These are phyloP conservation scores for Motacilla alba DNA, from an alignment of 2,113 vertebrate species.

Conservation along the genomic window DNA sequence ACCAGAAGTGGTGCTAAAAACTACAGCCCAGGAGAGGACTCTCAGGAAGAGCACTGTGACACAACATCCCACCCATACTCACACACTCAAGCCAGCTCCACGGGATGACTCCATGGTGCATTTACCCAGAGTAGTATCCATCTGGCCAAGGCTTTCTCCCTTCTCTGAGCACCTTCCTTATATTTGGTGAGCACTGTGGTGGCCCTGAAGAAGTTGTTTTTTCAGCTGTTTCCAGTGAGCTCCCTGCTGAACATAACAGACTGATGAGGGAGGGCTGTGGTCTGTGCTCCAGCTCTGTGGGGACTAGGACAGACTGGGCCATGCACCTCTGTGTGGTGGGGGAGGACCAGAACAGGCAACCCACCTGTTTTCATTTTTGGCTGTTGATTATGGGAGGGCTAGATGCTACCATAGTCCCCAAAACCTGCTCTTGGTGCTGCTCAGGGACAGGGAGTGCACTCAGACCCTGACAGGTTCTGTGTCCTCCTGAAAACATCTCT, in stretches of 20 bases:
- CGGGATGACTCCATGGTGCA: accelerated
- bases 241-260: not conserved
- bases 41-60: not conserved
- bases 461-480: not conserved
- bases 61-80: accelerated
- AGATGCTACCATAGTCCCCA: not conserved
- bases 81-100: too few species aligned
- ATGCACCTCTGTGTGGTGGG: not conserved
- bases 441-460: not conserved
- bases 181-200: accelerated
- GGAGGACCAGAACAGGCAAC: not conserved
- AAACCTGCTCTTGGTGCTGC: not conserved
- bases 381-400: not conserved
- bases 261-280: not conserved
- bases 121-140: not conserved
- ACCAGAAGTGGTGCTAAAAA: not conserved
- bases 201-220: not conserved
- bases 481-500: accelerated
- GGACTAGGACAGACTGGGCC: not conserved
- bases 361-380: not conserved
- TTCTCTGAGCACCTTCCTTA: not conserved
- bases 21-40: accelerated
- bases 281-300: not conserved
- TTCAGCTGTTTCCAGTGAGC: not conserved
- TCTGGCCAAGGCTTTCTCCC: not conserved